A percentile compares a stretch with the other conserved stretches of the same genome.
phyloP scores from a whole-genome alignment of 2,888 invertebrate genomes.

The Eupelmus urozonus region DNA sequence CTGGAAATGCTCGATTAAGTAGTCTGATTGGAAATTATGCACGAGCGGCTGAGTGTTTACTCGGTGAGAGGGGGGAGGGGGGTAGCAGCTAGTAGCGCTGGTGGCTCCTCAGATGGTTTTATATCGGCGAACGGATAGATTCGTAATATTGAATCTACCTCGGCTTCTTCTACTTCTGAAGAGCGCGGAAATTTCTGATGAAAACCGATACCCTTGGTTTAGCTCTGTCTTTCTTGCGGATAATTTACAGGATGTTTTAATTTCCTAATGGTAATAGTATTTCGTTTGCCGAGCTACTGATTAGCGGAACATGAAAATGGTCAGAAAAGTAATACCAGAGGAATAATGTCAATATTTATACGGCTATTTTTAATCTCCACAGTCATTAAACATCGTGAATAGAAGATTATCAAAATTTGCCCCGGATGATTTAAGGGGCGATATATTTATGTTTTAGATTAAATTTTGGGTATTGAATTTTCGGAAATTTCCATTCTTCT shows the following conservation, averaged over 20 bases:
- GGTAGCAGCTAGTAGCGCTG: background rate
- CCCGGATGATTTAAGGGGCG: background rate
- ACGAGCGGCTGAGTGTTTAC: slow-evolving; percentile 57
- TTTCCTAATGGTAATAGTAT: too few species aligned
- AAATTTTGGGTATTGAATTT: slow-evolving; percentile 28
- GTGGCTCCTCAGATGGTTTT: slow-evolving; percentile 35
- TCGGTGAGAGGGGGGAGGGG: slow-evolving; percentile 2
- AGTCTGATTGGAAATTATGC: slow-evolving; percentile 61
- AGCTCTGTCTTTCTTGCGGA: background rate
- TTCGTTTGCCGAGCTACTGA: too few species aligned
- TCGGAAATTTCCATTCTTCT: slow-evolving; percentile 16
- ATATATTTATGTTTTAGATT: slow-evolving; percentile 27
- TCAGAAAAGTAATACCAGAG: too few species aligned
- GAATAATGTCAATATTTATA: too few species aligned
- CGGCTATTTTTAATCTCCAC: background rate
- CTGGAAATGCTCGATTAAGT: slow-evolving; percentile 60
- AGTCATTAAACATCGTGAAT: background rate
- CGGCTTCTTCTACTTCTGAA: slow-evolving; percentile 19
- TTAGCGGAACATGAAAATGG: too few species aligned
- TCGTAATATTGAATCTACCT: slow-evolving; percentile 44
- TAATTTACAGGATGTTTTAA: too few species aligned
- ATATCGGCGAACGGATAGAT: slow-evolving; percentile 46
- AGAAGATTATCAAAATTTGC: background rate
- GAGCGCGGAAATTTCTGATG: slow-evolving; percentile 16
- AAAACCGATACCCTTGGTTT: slow-evolving; percentile 27